These are phyloP conservation scores for Acanthiza pusilla DNA, from an alignment of 2,797 vertebrate genomes.

Conservation along the genomic window DNA sequence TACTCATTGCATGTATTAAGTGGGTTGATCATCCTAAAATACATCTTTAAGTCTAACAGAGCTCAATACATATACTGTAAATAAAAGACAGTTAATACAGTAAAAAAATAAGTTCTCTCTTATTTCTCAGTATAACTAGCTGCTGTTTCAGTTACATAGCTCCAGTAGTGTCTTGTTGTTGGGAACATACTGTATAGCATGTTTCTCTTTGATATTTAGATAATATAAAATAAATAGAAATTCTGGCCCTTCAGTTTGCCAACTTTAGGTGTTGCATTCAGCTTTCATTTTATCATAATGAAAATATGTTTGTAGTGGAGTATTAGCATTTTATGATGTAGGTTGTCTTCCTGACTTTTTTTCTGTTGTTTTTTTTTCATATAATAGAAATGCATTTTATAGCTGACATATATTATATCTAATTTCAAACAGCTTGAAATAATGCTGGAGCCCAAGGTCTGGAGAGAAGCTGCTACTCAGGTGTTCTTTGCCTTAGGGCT, in stretches of 20 bases:
- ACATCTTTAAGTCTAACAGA: neutral
- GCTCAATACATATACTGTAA: neutral
- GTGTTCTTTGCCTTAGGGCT: slow-evolving; percentile 97
- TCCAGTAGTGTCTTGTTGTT: neutral
- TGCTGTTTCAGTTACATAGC: neutral
- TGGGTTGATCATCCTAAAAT: neutral
- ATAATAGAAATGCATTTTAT: slow-evolving; percentile 57
- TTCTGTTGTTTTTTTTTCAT: slow-evolving; percentile 27
- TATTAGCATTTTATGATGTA: neutral
- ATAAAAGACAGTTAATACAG: neutral
- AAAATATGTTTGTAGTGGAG: neutral
- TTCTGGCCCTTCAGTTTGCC: neutral
- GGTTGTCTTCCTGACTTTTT: slow-evolving; percentile 4
- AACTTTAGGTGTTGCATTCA: neutral
- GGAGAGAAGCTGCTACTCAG: slow-evolving; percentile 96
- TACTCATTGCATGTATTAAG: neutral
- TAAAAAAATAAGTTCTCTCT: neutral
- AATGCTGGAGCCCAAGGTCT: slow-evolving; percentile 95
- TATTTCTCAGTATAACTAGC: neutral
- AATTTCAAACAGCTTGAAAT: slow-evolving; percentile 88
- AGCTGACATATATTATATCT: slow-evolving; percentile 69
- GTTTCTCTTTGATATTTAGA: neutral
- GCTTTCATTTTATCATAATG: neutral
- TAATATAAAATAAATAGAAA: neutral
- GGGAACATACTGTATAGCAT: neutral